A percentile compares a stretch with the other conserved stretches of the same genome.
These are phyloP conservation scores for Acrocephalus arundinaceus DNA, from an alignment of 2,113 vertebrate species.

Conservation along the genomic window DNA sequence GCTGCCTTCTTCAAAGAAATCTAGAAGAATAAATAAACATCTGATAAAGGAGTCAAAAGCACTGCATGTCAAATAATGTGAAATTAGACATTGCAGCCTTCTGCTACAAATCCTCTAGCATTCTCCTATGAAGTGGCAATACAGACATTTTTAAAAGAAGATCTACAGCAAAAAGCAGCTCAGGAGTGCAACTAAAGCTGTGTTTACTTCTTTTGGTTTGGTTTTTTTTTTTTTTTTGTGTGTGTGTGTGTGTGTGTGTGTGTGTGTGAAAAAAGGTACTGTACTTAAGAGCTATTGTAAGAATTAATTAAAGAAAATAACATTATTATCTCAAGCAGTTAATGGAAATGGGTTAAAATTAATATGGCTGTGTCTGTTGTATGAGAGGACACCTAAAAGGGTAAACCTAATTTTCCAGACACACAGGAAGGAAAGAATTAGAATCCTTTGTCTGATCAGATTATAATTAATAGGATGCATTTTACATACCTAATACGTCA, in stretches of 20 bases:
- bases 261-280: background rate
- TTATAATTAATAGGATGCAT: background rate
- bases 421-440: background rate
- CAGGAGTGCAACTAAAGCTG: background rate
- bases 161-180: background rate
- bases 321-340: background rate
- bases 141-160: background rate
- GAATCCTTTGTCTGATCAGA: background rate
- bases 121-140: background rate
- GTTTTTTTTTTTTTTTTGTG: too few relatives aligned
- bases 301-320: background rate
- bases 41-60: background rate
- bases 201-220: background rate
- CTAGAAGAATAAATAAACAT: background rate
- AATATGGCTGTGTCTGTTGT: background rate
- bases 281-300: background rate
- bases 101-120: background rate
- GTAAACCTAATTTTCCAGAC: background rate
- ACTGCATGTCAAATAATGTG: background rate
- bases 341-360: background rate
- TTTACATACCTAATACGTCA: rapidly evolving
- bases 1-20: background rate
- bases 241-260: too few relatives aligned
- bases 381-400: background rate
- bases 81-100: background rate